phyloP scores from a whole-genome alignment of 2,888 invertebrate species.

The Heteromurus nitidus region DNA sequence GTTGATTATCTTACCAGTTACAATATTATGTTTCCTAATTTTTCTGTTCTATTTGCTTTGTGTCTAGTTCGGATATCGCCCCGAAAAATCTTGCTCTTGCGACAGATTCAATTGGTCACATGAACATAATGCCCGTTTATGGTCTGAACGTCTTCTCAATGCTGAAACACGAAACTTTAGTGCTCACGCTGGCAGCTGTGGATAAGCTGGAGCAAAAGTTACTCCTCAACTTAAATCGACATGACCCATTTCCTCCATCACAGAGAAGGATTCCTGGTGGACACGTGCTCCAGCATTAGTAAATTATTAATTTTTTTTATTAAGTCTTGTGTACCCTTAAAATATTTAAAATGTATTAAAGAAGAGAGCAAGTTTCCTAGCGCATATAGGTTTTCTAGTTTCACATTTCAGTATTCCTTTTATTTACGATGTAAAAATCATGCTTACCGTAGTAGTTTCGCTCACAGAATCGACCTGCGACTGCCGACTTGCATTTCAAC shows the following conservation, averaged over 20 bases:
- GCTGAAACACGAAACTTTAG: slow-evolving; percentile 95
- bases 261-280: not conserved
- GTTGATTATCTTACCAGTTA: not conserved
- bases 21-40: not conserved
- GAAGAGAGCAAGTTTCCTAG: not conserved
- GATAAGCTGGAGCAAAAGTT: slow-evolving; percentile 89
- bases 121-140: slow-evolving; percentile 96
- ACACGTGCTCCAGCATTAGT: not conserved
- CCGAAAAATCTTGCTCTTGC: slow-evolving; percentile 92
- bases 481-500: too few relatives aligned
- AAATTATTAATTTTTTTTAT: too few relatives aligned
- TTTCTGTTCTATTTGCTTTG: slow-evolving; percentile 61
- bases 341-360: too few relatives aligned
- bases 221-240: slow-evolving; percentile 82
- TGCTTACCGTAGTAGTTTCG: too few relatives aligned
- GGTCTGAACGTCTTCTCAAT: slow-evolving; percentile 95
- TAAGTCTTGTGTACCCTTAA: too few relatives aligned
- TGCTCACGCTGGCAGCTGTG: slow-evolving; percentile 89
- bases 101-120: slow-evolving; percentile 84
- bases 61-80: slow-evolving; percentile 87
- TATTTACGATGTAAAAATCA: too few relatives aligned
- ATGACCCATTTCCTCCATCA: slow-evolving; percentile 73
- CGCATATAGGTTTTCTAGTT: too few relatives aligned
- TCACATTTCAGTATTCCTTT: too few relatives aligned
- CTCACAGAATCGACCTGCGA: too few relatives aligned